These are phyloP conservation scores for Notodonta ziczac DNA, from an alignment of 2,888 invertebrate genomes.

Conservation along the genomic window DNA sequence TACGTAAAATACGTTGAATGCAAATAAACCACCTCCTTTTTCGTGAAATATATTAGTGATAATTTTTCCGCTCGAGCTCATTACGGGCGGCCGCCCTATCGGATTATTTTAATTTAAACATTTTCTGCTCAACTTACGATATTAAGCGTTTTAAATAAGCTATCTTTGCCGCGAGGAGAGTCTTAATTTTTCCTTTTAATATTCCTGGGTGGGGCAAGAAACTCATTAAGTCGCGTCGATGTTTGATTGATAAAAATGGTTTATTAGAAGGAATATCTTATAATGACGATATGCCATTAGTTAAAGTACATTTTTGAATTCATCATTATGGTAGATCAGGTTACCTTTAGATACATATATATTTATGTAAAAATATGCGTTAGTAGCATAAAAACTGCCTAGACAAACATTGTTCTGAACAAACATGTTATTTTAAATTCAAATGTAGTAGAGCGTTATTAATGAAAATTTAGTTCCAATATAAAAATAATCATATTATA, in stretches of 20 bases:
- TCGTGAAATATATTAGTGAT: slow-evolving; percentile 33
- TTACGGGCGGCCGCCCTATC: slow-evolving; percentile 41
- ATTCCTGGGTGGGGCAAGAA: slow-evolving; percentile 19
- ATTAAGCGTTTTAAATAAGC: slow-evolving; percentile 50
- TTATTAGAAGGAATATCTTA: slow-evolving; percentile 15
- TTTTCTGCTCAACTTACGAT: slow-evolving; percentile 49
- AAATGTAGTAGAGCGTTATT: neutral
- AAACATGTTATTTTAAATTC: neutral
- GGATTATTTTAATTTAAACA: slow-evolving; percentile 49
- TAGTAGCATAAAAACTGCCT: too few species aligned
- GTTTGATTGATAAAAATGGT: slow-evolving; percentile 21
- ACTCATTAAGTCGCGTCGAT: slow-evolving; percentile 14
- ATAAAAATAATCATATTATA: neutral
- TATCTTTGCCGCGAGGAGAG: slow-evolving; percentile 37
- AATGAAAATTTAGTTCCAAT: neutral
- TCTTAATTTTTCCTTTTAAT: slow-evolving; percentile 33
- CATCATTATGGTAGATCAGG: neutral
- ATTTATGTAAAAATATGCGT: too few species aligned
- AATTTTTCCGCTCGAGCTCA: slow-evolving; percentile 25
- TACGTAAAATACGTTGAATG: slow-evolving; percentile 50
- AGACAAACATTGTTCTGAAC: too few species aligned
- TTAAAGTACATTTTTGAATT: neutral
- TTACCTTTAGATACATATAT: neutral
- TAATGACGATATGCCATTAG: neutral
- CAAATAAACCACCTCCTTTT: slow-evolving; percentile 43